Base-by-base conservation (phyloP, 2,888 invertebrate genomes). In the Acrobasis suavella region DNA sequence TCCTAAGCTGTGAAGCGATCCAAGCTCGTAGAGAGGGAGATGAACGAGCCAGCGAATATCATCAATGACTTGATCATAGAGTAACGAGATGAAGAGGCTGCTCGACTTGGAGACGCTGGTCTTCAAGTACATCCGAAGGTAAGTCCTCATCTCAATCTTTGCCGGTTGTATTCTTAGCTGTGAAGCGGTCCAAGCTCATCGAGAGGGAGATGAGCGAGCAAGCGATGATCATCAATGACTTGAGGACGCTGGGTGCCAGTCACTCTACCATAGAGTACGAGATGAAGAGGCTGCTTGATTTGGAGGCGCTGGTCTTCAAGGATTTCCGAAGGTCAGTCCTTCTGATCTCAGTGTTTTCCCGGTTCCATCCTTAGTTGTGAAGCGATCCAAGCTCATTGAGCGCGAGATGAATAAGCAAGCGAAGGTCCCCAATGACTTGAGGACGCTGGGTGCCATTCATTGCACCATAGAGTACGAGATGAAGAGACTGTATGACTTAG, bases 161-260 rank as follows among this genome's bases (percentile, higher is more conserved):
- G n/a, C n/a, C n/a, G n/a, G n/a, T n/a, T n/a, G n/a, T n/a, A n/a
- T n/a, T n/a, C n/a, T n/a, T n/a, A n/a, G n/a, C n/a, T n/a, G n/a
- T n/a, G 79, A 96, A 96, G 78, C 94, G 98, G 15, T 97, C 98
- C n/a, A 96, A 97, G 78, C 94, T 98, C 67, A 97, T 98, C 75
- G 98, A 99, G 87, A 96, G 97, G 80, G 98, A 98, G 90, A 98
- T 99, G 98, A 98, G 97, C 80, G 98, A 99, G 83, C 98, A 99
- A 84, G 96, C 98, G 12, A 97, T 97, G 91, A 96, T 98, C 62
- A 98, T 99, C 67, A 98, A 97, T 82, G 98, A 98, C 86, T 91
- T 99, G 69, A 94, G 96, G 72, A 95, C 96, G 7, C 90, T 97
- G 52, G 98, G 98, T 0, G 98, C 98, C 39, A 96, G 96, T 22